A percentile compares a stretch with the other conserved stretches of the same genome.
Conservation (phyloP, 2,113 vertebrate species). For the Lanius collurio region DNA sequence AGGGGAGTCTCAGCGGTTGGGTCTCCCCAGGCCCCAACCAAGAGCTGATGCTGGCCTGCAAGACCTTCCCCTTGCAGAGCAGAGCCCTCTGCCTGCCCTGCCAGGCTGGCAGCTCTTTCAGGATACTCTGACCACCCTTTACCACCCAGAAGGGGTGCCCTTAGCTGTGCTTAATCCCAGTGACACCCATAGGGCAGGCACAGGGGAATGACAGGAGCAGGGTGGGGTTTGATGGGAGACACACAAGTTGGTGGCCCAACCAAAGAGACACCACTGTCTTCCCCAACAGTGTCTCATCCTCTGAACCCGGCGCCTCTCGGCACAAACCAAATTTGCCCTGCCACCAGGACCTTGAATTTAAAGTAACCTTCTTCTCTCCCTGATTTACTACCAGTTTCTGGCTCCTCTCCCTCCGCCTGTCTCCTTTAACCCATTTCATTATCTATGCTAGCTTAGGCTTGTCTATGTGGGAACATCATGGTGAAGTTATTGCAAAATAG, state of each 20-base stretch:
- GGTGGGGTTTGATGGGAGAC: not conserved
- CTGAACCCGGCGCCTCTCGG: not conserved
- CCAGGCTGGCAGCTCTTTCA: not conserved
- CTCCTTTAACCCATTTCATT: constrained; percentile 70
- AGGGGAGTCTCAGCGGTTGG: not conserved
- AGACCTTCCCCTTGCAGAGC: not conserved
- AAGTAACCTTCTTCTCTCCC: constrained; percentile 30
- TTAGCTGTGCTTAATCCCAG: not conserved
- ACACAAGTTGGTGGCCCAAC: not conserved
- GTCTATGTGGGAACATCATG: constrained; percentile 64
- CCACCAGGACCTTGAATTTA: constrained; percentile 45
- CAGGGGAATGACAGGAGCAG: not conserved
- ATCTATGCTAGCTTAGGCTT: constrained; percentile 70
- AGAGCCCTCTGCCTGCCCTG: not conserved
- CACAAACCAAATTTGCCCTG: constrained; percentile 1
- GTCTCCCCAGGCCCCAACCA: not conserved
- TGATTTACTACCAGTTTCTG: constrained; percentile 59
- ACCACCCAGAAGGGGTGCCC: not conserved
- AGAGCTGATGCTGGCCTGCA: rapidly evolving
- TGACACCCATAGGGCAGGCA: not conserved
- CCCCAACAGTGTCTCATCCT: not conserved
- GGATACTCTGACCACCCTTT: not conserved
- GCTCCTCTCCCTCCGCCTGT: constrained; percentile 53
- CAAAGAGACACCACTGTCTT: not conserved
- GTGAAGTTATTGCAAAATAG: constrained; percentile 65